phyloP scores from a whole-genome alignment of 2,888 invertebrate species.

The Bombylius discolor region DNA sequence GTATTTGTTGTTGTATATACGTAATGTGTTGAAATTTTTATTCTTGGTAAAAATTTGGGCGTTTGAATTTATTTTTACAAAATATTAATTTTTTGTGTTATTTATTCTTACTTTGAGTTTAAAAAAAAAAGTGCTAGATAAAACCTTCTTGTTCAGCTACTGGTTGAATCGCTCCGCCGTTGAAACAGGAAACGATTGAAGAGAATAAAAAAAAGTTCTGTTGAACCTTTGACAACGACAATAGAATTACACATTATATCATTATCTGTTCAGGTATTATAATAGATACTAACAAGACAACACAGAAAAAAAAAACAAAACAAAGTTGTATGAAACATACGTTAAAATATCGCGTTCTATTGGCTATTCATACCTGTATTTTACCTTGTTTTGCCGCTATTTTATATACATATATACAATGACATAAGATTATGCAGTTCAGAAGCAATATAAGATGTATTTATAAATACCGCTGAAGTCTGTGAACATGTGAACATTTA shows the following conservation, averaged over 20 bases:
- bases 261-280: background rate
- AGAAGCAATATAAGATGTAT: too few relatives aligned
- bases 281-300: background rate
- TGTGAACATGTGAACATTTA: too few relatives aligned
- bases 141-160: background rate
- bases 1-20: too few relatives aligned
- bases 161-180: background rate
- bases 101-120: too few relatives aligned
- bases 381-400: too few relatives aligned
- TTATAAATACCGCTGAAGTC: too few relatives aligned
- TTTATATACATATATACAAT: too few relatives aligned
- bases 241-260: background rate
- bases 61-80: too few relatives aligned
- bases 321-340: background rate
- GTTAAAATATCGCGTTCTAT: background rate
- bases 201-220: background rate
- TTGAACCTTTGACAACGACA: background rate
- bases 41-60: too few relatives aligned
- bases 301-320: conserved; percentile 1
- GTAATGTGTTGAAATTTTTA: too few relatives aligned
- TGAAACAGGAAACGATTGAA: background rate
- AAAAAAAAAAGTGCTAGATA: background rate
- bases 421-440: too few relatives aligned
- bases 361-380: background rate
- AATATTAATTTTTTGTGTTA: too few relatives aligned